Base-by-base conservation (phyloP, 2,113 vertebrate species). In the Scopus umbretta region DNA sequence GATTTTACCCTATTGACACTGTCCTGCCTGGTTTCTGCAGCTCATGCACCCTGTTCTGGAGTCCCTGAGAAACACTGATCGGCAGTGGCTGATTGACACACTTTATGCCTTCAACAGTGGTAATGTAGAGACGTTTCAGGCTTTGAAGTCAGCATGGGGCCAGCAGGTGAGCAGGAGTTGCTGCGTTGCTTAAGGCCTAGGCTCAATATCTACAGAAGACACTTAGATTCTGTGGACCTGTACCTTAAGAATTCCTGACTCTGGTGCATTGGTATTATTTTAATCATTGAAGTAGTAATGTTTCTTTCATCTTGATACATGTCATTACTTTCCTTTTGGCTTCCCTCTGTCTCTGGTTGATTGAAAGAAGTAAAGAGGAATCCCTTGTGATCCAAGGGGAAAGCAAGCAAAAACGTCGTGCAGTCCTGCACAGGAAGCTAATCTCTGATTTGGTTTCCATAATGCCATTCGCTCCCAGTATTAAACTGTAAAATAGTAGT, bases 41-140 rank as follows among this genome's bases (percentile, higher is more conserved):
- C 98, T 99, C 90, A 99, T 99, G 99, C 99, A 99, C 96, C 99
- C 99, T 0, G 99, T 99, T 21, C 98, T 99, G 98, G 99, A 99
- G 97, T 98, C 99, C 2, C 97, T 99, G 97, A 98, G 99, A 79
- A 98, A 92, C 98, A 99, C 99, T 0, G 99, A 99, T 92, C 98
- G 99, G 40, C 99, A 99, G 97, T 99, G 99, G 99, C 98, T 99
- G 75, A 99, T 99, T 2, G 99, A 99, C 94, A 99, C 99, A 0
- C 98, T 99, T 2, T 99, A 98, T 7, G 99, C 99, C 95, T 99
- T 99, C 97, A 99, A 99, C 78, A 99, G 98, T 0, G 99, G 99
- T 5, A 99, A 99, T 0, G 99, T 99, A 8, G 99, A 99, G 97
- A 99, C 98, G 4, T 99, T 99, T 94, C 99, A 99, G 98, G 97